Base-by-base conservation (phyloP, 2,888 invertebrate species). In the Helobdella robusta region DNA sequence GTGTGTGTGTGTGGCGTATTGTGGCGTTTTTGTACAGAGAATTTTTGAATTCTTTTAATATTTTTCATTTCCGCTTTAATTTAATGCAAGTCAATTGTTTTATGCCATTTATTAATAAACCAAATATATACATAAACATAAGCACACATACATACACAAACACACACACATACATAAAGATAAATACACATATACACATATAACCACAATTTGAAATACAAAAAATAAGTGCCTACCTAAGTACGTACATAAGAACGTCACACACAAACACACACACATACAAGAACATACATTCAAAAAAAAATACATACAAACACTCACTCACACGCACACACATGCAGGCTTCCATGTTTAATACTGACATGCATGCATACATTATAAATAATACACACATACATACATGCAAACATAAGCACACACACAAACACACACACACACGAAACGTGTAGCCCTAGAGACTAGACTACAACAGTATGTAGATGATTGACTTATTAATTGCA, bases 181-280 rank as follows among this genome's bases (percentile, higher is more conserved):
- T n/a, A 40, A 15, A 40, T n/a, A 40, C n/a, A 40, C 44, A 40
- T 40, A 40, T n/a, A 40, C n/a, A 40, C 44, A 40, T 40, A 40
- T n/a, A 40, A 15, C 11, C 44, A 40, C n/a, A 40, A 11, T 15
- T 40, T 15, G 11, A 40, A 15, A 40, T n/a, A 40, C 44, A 40
- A n/a, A 40, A 11, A 15, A n/a, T n/a, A 40, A 40, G 44, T 40
- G 44, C 11, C 11, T 15, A 40, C n/a, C 44, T 40, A 11, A 11
- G n/a, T n/a, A 40, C 44, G 44, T 40, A 40, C 44, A 40, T 11
- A 15, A n/a, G n/a, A 15, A 40, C 44, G n/a, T 11, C n/a, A 40
- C 44, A 40, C 44, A 40, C 44, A 40, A 11, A 40, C 44, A 40
- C n/a, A 40, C 44, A 40, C 44, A 40, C 44, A n/a, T n/a, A 40